Evolutionary conservation across 2,797 vertebrate species (phyloP), one percentile per base, ranked within the genome.

Genomic region (Neosalanx taihuensis): DNA sequence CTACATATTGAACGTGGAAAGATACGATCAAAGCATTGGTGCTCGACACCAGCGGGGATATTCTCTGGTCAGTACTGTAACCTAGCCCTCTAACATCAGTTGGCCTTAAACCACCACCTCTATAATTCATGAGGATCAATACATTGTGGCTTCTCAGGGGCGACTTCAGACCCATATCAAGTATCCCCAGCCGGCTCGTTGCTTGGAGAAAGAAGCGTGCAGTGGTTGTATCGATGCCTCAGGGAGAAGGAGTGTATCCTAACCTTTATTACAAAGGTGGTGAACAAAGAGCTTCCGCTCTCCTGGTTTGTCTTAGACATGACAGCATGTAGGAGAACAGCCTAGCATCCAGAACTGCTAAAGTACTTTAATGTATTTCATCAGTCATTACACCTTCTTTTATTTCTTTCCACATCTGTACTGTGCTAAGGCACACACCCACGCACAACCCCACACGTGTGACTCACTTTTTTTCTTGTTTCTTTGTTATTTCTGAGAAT

Each of bases 61-160:
- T 87, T 84, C 73, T 29, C n/a, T 23, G 31, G 78, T 1, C 37
- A 29, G 77, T 81, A 74, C 76, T 77, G 72, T 63, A 83, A 81
- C 79, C 64, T 69, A 81, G 79, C 76, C 77, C 88, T 83, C 77
- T 78, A 87, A 85, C 86, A 89, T 84, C 75, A 84, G 76, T 78
- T 72, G 74, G 80, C 78, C 83, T 84, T 83, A 82, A 73, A 82
- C 83, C 83, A 56, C 15, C 66, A 82, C 81, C 85, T 89, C 84
- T 87, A 86, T 90, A 88, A 90, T 89, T 87, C 87, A 89, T 89
- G 83, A 84, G 77, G 84, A 92, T 91, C 89, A 88, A 92, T 90
- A 90, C 59, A 4, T 74, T 85, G 87, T 85, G 87, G 88, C 88
- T 89, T 88, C 41, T 88, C 82, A 80, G 75, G 86, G 77, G 46